Evolutionary conservation across 53 echinoderm and acorn worm genomes (phyloP).

Genomic region (Holothuria scabra): DNA sequence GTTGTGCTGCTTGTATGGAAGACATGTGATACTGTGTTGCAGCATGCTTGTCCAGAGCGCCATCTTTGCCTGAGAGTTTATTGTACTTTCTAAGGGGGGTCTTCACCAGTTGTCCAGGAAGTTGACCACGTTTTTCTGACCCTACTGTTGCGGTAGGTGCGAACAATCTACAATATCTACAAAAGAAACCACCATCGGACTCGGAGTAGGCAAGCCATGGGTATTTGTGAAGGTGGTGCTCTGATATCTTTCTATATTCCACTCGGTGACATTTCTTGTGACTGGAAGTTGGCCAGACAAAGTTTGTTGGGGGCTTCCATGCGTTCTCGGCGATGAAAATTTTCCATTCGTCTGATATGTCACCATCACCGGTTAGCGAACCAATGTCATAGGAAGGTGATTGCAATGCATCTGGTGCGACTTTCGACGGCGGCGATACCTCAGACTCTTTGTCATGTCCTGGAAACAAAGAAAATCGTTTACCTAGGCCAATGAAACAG

Average conservation of each 20-base stretch:
- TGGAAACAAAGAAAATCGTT: no score
- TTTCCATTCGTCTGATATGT: neutral
- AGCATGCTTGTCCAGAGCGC: conserved; percentile 36
- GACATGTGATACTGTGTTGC: conserved; percentile 33
- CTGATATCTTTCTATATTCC: neutral
- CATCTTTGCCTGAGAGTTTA: conserved; percentile 41
- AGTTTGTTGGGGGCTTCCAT: neutral
- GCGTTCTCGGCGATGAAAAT: neutral
- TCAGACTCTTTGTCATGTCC: no score
- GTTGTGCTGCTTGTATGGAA: conserved; percentile 18
- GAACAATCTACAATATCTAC: conserved; percentile 48
- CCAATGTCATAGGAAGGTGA: no score
- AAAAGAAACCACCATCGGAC: conserved; percentile 32
- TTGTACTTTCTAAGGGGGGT: conserved; percentile 31
- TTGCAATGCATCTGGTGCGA: no score
- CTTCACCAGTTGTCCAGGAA: conserved; percentile 21
- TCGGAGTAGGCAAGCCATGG: conserved; percentile 48
- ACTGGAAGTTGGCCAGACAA: neutral
- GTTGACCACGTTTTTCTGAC: conserved; percentile 8
- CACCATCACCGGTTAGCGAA: neutral
- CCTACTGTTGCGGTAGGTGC: neutral
- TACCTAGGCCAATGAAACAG: no score
- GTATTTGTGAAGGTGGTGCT: conserved; percentile 9
- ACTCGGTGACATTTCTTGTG: neutral
- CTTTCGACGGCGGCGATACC: no score